Base-by-base conservation (phyloP, 2,888 invertebrate species). In the Galeruca laticollis region DNA sequence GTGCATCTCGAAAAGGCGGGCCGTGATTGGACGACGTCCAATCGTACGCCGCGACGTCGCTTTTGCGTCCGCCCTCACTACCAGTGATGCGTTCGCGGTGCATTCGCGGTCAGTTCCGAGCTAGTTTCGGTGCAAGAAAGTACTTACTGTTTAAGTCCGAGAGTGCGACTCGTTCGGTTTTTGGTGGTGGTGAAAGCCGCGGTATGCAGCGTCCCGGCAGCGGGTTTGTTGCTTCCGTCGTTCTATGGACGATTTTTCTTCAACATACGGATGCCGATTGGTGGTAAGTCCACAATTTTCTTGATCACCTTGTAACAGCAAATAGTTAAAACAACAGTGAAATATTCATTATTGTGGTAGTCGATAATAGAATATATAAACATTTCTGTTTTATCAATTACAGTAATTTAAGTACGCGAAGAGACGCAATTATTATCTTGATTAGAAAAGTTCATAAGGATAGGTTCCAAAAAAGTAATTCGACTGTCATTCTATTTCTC, bases 131-230 rank as follows among this genome's bases (percentile, higher is more conserved):
- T 70, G 73, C 70, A 54, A 63, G 68, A 56, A 65, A 68, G 72
- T 71, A 59, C 59, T 51, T 31, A 35, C 18, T 47, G 62, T 51
- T 56, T 35, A 47, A 21, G 63, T 56, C 21, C 57, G 52, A 60
- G 52, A 69, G 69, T 60, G 60, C 43, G 54, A 43, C 33, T 37
- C 54, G 60, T 69, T 52, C 60, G 49, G 47, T 33, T 57, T 57
- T 31, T 57, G 56, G 56, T 69, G 66, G 69, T 69, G 73, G 65
- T 64, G 68, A 66, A 66, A 66, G 66, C 60, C 78, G 80, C 82
- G 82, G 80, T 77, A 83, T 83, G 83, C 81, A 78, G 82, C 82
- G 82, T 81, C 82, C 81, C 81, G 82, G 81, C 81, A 82, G 81
- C 81, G 81, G 81, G 78, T 77, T 81, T 73, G 77, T 81, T 72